Evolutionary conservation across 2,797 vertebrate species (phyloP).

Genomic region (Epinephelus awoara): DNA sequence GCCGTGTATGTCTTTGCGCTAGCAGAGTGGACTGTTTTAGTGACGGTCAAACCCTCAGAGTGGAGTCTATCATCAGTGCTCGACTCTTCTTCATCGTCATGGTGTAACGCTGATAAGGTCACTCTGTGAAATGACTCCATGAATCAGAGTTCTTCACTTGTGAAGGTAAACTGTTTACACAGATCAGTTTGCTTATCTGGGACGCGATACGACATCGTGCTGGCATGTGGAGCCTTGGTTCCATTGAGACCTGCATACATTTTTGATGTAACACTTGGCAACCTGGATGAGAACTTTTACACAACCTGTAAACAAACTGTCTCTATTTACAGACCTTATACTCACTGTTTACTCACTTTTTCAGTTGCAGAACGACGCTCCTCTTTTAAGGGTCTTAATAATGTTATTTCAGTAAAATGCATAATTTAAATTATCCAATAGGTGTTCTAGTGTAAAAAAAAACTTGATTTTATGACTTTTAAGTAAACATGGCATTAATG

Average conservation of each 20-base stretch:
- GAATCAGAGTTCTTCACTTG: conserved; percentile 13
- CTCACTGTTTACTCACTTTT: not conserved
- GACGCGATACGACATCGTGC: not conserved
- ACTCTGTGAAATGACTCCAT: conserved; percentile 4
- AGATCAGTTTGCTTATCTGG: conserved; percentile 22
- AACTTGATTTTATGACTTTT: not conserved
- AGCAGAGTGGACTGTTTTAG: not conserved
- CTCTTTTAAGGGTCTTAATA: no score
- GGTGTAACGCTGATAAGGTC: conserved; percentile 20
- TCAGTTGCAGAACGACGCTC: not conserved
- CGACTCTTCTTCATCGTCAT: not conserved
- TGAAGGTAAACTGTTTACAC: conserved; percentile 48
- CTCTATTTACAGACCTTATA: conserved; percentile 16
- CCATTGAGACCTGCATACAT: not conserved
- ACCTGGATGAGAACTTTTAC: not conserved
- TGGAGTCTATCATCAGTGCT: not conserved
- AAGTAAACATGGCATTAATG: not conserved
- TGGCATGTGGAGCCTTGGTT: not conserved
- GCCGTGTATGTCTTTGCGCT: no score
- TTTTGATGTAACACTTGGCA: conserved; percentile 29
- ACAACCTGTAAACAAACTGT: conserved; percentile 21
- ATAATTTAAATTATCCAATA: no score
- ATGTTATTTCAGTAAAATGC: not conserved
- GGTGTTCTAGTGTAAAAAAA: no score
- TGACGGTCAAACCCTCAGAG: not conserved